Evolutionary conservation across 2,888 invertebrate genomes (phyloP).

Genomic region (Orthosia gracilis): DNA sequence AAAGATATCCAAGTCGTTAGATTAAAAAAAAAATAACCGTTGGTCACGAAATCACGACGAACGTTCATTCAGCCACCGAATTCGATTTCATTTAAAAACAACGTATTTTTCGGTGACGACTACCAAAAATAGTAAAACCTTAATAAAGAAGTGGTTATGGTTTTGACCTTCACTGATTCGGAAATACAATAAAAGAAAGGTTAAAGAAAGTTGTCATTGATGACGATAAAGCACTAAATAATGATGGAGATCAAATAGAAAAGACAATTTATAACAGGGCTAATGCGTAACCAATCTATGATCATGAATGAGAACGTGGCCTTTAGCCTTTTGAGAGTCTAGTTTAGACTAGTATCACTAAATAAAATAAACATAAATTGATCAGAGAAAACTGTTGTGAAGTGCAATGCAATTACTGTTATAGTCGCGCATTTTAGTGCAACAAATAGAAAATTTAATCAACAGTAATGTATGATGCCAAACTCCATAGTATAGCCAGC

Average conservation of each 20-base stretch:
- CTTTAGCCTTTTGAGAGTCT: slow-evolving; percentile 2
- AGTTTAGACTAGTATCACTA: neutral
- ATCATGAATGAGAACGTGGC: slow-evolving; percentile 17
- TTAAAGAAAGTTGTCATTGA: slow-evolving; percentile 33
- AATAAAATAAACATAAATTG: slow-evolving; percentile 13
- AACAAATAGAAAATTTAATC: neutral
- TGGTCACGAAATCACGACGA: slow-evolving; percentile 55
- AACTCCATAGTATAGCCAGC: neutral
- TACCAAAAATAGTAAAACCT: slow-evolving; percentile 1
- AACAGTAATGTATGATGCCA: neutral
- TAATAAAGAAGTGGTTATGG: slow-evolving; percentile 9
- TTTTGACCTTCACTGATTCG: slow-evolving; percentile 33
- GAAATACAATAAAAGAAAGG: slow-evolving; percentile 22
- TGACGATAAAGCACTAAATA: neutral
- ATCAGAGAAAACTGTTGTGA: neutral
- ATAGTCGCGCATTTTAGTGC: neutral
- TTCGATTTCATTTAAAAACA: slow-evolving; percentile 39
- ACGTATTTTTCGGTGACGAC: slow-evolving; percentile 28
- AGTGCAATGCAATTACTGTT: no score
- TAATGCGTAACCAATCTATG: slow-evolving; percentile 17
- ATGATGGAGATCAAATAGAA: neutral
- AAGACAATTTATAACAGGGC: slow-evolving; percentile 7
- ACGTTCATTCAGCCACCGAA: slow-evolving; percentile 34
- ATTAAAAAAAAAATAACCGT: slow-evolving; percentile 39
- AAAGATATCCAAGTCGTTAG: slow-evolving; percentile 40